These are phyloP conservation scores for Creontiades dilutus DNA, from an alignment of 2,888 invertebrate species.

Conservation along the genomic window DNA sequence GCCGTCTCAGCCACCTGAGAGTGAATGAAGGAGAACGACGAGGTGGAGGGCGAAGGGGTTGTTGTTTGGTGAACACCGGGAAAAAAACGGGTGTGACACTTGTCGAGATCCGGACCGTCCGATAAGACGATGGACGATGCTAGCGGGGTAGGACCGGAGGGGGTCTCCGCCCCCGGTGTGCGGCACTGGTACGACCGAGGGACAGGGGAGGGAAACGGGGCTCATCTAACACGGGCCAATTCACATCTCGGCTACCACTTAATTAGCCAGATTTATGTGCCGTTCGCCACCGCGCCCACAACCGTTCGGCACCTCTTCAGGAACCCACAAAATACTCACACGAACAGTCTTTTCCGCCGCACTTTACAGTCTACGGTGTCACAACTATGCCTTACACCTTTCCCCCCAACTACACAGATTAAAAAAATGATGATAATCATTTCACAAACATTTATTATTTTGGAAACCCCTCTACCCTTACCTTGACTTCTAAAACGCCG, in stretches of 20 bases:
- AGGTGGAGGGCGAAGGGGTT: neutral
- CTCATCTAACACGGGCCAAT: conserved; percentile 66
- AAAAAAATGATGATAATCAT: no score
- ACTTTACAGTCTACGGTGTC: no score
- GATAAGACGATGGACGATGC: conserved; percentile 2
- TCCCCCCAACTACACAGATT: neutral
- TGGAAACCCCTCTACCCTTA: no score
- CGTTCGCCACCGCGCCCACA: conserved; percentile 58
- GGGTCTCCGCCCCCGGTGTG: neutral
- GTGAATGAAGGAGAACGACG: neutral
- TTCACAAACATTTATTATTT: no score
- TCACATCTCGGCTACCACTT: conserved; percentile 71
- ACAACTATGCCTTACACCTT: no score
- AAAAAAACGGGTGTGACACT: conserved; percentile 57
- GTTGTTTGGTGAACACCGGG: neutral
- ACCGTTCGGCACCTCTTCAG: conserved; percentile 15
- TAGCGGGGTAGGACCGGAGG: neutral
- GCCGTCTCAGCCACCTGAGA: neutral
- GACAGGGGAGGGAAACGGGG: neutral
- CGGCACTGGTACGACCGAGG: neutral
- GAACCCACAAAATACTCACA: neutral
- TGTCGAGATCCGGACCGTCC: conserved; percentile 55
- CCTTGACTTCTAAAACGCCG: no score
- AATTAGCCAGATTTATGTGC: conserved; percentile 71
- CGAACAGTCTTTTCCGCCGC: neutral